A percentile compares a stretch with the other conserved stretches of the same genome.
Evolutionary conservation across 2,797 vertebrate genomes (phyloP).

Genomic region (Rhinogobio ventralis): DNA sequence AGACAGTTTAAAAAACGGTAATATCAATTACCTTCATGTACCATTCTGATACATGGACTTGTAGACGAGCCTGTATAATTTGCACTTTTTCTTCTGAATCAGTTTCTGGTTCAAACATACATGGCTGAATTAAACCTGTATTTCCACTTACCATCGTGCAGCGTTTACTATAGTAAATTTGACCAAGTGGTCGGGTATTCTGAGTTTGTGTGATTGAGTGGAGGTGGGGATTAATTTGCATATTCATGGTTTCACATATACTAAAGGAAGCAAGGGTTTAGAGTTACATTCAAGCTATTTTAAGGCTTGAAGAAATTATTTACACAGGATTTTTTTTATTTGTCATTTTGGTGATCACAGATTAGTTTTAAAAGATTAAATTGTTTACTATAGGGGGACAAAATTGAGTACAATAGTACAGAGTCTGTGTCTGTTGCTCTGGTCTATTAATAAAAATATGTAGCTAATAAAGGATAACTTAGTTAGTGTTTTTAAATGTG

Average conservation of each 20-base stretch:
- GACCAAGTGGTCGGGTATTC: not conserved
- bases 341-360: not conserved
- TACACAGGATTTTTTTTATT: fast-evolving
- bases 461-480: not conserved
- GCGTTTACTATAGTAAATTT: not conserved
- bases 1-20: no score
- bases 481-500: not conserved
- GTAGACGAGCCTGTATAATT: no score
- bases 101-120: no score
- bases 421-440: not conserved
- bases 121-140: no score
- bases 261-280: not conserved
- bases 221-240: no score
- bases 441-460: not conserved
- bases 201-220: not conserved
- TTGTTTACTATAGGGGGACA: not conserved
- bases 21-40: no score
- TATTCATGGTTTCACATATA: not conserved
- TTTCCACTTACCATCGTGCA: no score
- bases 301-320: not conserved
- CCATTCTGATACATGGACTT: no score
- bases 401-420: not conserved
- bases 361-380: not conserved
- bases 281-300: not conserved
- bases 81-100: no score